Evolutionary conservation across 2,888 invertebrate species (phyloP).

Genomic region (Platypus cylindrus): DNA sequence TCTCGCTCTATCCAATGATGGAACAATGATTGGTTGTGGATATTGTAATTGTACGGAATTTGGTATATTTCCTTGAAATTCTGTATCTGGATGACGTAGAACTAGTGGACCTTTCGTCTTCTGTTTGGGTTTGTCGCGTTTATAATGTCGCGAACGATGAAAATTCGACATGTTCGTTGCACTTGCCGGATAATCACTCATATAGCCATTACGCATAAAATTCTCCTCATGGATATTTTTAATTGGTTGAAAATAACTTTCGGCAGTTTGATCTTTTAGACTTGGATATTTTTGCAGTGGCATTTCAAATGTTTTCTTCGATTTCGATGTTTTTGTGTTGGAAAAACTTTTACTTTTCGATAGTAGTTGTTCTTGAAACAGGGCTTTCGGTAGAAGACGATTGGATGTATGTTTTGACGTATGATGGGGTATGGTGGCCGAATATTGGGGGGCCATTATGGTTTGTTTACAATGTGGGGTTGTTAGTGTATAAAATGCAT

Average conservation of each 20-base stretch:
- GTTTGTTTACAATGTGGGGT: conserved; percentile 46
- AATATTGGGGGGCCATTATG: conserved; percentile 35
- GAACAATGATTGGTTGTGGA: conserved; percentile 29
- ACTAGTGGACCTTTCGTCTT: conserved; percentile 33
- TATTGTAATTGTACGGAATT: conserved; percentile 35
- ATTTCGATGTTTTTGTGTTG: conserved; percentile 34
- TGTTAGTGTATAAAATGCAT: conserved; percentile 37
- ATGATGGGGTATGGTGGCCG: conserved; percentile 45
- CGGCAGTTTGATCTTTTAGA: conserved; percentile 39
- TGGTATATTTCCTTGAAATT: conserved; percentile 30
- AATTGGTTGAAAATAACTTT: conserved; percentile 52
- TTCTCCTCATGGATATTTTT: conserved; percentile 44
- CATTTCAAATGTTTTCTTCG: conserved; percentile 51
- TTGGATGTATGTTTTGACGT: too few relatives aligned
- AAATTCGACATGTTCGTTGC: conserved; percentile 17
- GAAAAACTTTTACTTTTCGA: conserved; percentile 35
- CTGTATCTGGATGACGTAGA: conserved; percentile 28
- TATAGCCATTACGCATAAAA: conserved; percentile 34
- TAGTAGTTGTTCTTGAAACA: conserved; percentile 33
- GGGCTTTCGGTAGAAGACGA: conserved; percentile 36
- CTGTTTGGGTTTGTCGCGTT: conserved; percentile 26
- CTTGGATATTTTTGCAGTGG: conserved; percentile 53
- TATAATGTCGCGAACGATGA: conserved; percentile 15
- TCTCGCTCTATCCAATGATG: conserved; percentile 1
- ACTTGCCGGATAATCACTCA: conserved; percentile 28